Percentiles rank a stretch among this genome's conserved stretches.
Conservation (phyloP, 2,797 vertebrate species). For the Pseudochaenichthys georgianus region DNA sequence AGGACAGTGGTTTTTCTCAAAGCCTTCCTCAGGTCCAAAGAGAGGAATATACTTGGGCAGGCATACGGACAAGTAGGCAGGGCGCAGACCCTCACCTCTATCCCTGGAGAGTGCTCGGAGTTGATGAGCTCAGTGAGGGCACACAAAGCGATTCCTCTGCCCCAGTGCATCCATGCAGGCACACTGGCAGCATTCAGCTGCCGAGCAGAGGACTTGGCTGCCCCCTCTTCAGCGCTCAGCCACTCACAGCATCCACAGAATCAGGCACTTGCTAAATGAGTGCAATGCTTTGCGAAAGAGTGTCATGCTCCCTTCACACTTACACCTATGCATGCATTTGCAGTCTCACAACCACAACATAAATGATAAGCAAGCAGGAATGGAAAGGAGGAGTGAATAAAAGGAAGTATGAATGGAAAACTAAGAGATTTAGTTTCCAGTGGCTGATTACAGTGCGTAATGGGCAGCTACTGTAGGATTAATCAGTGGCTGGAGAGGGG, state of each 20-base stretch:
- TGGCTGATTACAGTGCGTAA: slow-evolving; percentile 64
- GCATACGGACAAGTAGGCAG: slow-evolving; percentile 40
- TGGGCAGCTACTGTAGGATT: slow-evolving; percentile 53
- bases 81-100: slow-evolving; percentile 58
- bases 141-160: slow-evolving; percentile 69
- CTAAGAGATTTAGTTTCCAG: slow-evolving; percentile 37
- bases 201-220: slow-evolving; percentile 66
- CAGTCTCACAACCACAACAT: background rate
- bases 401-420: slow-evolving; percentile 37
- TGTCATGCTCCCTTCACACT: slow-evolving; percentile 16
- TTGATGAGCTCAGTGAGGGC: slow-evolving; percentile 62
- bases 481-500: slow-evolving; percentile 59
- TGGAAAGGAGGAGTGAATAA: slow-evolving; percentile 36
- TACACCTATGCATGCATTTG: slow-evolving; percentile 25
- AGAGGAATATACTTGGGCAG: slow-evolving; percentile 48
- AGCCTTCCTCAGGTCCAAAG: slow-evolving; percentile 41
- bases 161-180: slow-evolving; percentile 62
- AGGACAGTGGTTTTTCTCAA: slow-evolving; percentile 36
- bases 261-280: slow-evolving; percentile 66
- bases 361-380: slow-evolving; percentile 31
- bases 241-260: slow-evolving; percentile 59
- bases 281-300: slow-evolving; percentile 38
- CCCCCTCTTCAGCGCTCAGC: slow-evolving; percentile 55
- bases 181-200: slow-evolving; percentile 71
- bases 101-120: slow-evolving; percentile 58